Percentiles rank a stretch among this genome's conserved stretches.
phyloP scores from a whole-genome alignment of 2,797 vertebrate species.

The Clarias pachynema region DNA sequence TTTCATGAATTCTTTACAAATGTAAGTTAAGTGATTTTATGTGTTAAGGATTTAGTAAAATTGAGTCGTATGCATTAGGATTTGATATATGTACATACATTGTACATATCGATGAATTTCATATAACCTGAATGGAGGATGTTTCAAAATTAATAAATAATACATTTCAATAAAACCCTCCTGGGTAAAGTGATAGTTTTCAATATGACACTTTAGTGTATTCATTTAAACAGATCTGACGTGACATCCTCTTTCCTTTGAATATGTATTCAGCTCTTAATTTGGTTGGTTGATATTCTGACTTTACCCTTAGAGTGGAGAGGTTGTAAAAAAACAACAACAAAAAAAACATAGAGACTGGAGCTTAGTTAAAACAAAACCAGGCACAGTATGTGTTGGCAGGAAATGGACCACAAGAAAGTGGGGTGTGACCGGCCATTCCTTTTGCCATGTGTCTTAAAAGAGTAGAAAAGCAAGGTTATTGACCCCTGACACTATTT shows the following conservation, averaged over 20 bases:
- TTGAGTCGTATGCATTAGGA: constrained; percentile 63
- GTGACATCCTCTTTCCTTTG: constrained; percentile 8
- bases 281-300: constrained; percentile 1
- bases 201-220: constrained; percentile 59
- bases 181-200: constrained; percentile 56
- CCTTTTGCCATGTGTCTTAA: constrained; percentile 17
- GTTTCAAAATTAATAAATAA: constrained; percentile 55
- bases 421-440: neutral
- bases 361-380: neutral
- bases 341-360: neutral
- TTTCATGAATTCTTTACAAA: constrained; percentile 67
- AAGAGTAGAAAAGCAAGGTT: constrained; percentile 6
- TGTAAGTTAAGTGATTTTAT: constrained; percentile 50
- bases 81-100: constrained; percentile 65
- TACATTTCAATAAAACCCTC: constrained; percentile 53
- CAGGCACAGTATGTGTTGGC: neutral
- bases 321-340: neutral
- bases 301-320: constrained; percentile 2
- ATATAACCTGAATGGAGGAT: constrained; percentile 61
- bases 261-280: constrained; percentile 12
- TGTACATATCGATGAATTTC: constrained; percentile 60
- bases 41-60: constrained; percentile 69
- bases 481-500: neutral
- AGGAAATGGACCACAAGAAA: neutral
- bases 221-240: constrained; percentile 25